phyloP scores from a whole-genome alignment of 1,140 invertebrate genomes.

The Drosophila malerkotliana region DNA sequence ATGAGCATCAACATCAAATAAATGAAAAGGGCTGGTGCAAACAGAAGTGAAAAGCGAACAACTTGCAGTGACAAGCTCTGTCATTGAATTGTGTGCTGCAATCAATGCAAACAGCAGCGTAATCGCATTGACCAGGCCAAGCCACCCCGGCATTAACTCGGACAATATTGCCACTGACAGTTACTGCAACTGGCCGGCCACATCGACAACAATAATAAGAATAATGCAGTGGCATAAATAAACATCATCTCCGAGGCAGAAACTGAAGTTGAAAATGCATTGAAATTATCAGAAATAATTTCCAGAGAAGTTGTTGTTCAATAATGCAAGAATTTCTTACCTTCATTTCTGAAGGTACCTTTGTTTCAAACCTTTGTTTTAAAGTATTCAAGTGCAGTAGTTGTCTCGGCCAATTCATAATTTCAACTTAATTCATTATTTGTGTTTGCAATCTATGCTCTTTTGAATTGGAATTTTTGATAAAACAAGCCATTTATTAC shows the following conservation, averaged over 20 bases:
- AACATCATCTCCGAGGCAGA: constrained; percentile 50
- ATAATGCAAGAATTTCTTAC: background rate
- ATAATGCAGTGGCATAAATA: constrained; percentile 61
- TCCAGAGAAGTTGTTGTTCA: too few species aligned
- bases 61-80: constrained; percentile 57
- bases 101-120: constrained; percentile 73
- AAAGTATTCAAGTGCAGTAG: background rate
- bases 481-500: too few species aligned
- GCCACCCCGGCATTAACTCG: constrained; percentile 47
- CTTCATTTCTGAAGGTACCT: background rate
- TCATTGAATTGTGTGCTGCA: constrained; percentile 62
- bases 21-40: constrained; percentile 29
- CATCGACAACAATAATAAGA: constrained; percentile 33
- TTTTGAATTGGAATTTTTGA: too few species aligned
- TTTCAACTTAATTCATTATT: too few species aligned
- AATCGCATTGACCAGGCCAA: constrained; percentile 71
- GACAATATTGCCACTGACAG: constrained; percentile 59
- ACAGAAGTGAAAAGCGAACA: constrained; percentile 46
- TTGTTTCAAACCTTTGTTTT: background rate
- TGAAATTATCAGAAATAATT: constrained; percentile 15
- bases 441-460: too few species aligned
- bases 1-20: constrained; percentile 64
- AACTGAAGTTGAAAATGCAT: constrained; percentile 20
- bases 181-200: constrained; percentile 28
- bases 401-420: too few species aligned